A percentile compares a stretch with the other conserved stretches of the same genome.
phyloP scores from a whole-genome alignment of 2,113 vertebrate genomes.

The zebrafish (Danio rerio) region DNA sequence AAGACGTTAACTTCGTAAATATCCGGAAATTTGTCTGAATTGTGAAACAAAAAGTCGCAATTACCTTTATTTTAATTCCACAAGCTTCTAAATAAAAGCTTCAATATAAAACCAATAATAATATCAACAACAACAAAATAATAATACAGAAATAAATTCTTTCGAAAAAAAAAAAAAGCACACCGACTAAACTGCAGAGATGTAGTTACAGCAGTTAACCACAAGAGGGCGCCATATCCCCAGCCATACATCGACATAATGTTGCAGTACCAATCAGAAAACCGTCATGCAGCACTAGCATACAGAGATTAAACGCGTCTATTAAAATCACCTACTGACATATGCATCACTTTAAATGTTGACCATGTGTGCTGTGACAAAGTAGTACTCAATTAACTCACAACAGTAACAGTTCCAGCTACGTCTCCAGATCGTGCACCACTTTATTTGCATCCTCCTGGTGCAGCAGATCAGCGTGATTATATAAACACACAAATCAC shows the following conservation, averaged over 20 bases:
- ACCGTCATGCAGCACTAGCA: slow-evolving; percentile 67
- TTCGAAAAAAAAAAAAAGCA: slow-evolving; percentile 40
- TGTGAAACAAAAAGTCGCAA: too few species aligned
- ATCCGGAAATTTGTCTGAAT: too few species aligned
- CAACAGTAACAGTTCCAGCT: slow-evolving; percentile 42
- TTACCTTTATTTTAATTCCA: too few species aligned
- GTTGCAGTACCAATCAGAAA: slow-evolving; percentile 59
- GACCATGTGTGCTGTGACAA: slow-evolving; percentile 25
- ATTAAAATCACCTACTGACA: slow-evolving; percentile 50
- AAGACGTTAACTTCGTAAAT: too few species aligned
- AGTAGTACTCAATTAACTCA: slow-evolving; percentile 23
- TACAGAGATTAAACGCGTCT: slow-evolving; percentile 26
- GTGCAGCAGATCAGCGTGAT: slow-evolving; percentile 3
- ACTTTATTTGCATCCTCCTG: background rate
- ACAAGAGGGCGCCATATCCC: slow-evolving; percentile 63
- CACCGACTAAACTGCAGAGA: slow-evolving; percentile 45
- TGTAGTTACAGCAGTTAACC: slow-evolving; percentile 62
- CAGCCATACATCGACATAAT: slow-evolving; percentile 31
- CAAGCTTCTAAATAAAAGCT: too few species aligned
- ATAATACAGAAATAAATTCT: slow-evolving; percentile 39
- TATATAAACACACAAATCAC: background rate
- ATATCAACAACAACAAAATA: background rate
- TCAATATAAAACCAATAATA: too few species aligned
- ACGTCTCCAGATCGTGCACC: background rate
- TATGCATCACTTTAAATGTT: slow-evolving; percentile 53